A percentile compares a stretch with the other conserved stretches of the same genome.
phyloP scores from a whole-genome alignment of 2,888 invertebrate species.

The Clepsis dumicolana region DNA sequence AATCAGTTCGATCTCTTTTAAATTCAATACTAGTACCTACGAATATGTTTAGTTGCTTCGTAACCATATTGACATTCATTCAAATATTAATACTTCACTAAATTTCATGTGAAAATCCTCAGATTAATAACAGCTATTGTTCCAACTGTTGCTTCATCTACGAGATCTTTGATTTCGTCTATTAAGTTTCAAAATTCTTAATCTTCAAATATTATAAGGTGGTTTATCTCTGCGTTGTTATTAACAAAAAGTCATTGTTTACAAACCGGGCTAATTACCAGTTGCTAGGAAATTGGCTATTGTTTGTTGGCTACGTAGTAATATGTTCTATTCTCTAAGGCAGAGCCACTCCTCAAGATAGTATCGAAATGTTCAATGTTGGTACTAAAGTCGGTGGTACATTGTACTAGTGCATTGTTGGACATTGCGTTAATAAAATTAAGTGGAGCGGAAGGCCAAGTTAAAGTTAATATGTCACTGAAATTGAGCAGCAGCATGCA shows the following conservation, averaged over 20 bases:
- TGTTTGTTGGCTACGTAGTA: slow-evolving; percentile 63
- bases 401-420: slow-evolving; percentile 6
- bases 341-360: slow-evolving; percentile 50
- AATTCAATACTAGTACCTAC: slow-evolving; percentile 50
- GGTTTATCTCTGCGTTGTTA: slow-evolving; percentile 45
- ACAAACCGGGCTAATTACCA: slow-evolving; percentile 64
- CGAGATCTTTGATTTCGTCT: slow-evolving; percentile 28
- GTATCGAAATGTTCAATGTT: slow-evolving; percentile 40
- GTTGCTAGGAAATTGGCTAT: slow-evolving; percentile 66
- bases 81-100: slow-evolving; percentile 45
- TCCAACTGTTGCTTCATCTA: slow-evolving; percentile 22
- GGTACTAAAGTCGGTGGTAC: slow-evolving; percentile 7
- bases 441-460: slow-evolving; percentile 35
- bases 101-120: slow-evolving; percentile 39
- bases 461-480: slow-evolving; percentile 32
- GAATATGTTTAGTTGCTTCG: too few species aligned
- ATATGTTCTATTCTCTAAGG: slow-evolving; percentile 59
- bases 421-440: slow-evolving; percentile 15
- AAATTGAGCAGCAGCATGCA: slow-evolving; percentile 31
- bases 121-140: background rate
- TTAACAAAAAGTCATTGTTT: slow-evolving; percentile 60
- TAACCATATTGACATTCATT: slow-evolving; percentile 46
- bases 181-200: slow-evolving; percentile 41
- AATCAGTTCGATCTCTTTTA: slow-evolving; percentile 68
- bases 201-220: slow-evolving; percentile 38